phyloP scores from a whole-genome alignment of 2,888 invertebrate genomes.

The Polydrusus cervinus region DNA sequence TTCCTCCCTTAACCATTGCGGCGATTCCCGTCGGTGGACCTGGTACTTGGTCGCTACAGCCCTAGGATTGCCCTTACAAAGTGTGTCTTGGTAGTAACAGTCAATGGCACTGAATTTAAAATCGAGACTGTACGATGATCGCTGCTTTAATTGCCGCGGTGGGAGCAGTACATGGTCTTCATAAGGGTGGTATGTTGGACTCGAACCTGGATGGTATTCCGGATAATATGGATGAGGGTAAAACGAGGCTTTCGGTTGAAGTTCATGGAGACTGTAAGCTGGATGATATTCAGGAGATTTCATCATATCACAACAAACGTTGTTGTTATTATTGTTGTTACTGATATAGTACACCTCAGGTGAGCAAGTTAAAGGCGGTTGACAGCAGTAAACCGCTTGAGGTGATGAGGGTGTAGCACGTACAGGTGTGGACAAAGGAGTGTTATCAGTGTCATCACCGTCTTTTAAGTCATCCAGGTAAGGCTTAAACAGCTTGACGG shows the following conservation, averaged over 20 bases:
- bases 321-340: constrained; percentile 63
- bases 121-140: constrained; percentile 73
- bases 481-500: constrained; percentile 85
- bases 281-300: constrained; percentile 61
- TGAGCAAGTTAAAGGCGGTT: constrained; percentile 40
- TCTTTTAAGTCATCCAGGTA: constrained; percentile 81
- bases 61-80: constrained; percentile 71
- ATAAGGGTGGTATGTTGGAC: constrained; percentile 47
- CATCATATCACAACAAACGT: constrained; percentile 59
- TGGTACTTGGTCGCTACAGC: constrained; percentile 72
- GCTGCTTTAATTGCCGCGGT: constrained; percentile 65
- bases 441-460: constrained; percentile 64
- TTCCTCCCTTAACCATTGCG: constrained; percentile 76
- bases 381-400: constrained; percentile 55
- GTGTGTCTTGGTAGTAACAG: constrained; percentile 73
- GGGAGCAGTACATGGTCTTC: constrained; percentile 44
- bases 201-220: constrained; percentile 54
- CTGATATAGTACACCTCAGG: constrained; percentile 58
- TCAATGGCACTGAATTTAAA: constrained; percentile 75
- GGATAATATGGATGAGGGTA: constrained; percentile 66
- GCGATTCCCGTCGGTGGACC: constrained; percentile 72
- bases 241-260: constrained; percentile 71
- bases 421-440: constrained; percentile 8
- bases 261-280: constrained; percentile 67
- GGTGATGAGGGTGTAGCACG: constrained; percentile 62